Evolutionary conservation across 2,113 vertebrate genomes (phyloP).

Genomic region (Crotalus helleri): DNA sequence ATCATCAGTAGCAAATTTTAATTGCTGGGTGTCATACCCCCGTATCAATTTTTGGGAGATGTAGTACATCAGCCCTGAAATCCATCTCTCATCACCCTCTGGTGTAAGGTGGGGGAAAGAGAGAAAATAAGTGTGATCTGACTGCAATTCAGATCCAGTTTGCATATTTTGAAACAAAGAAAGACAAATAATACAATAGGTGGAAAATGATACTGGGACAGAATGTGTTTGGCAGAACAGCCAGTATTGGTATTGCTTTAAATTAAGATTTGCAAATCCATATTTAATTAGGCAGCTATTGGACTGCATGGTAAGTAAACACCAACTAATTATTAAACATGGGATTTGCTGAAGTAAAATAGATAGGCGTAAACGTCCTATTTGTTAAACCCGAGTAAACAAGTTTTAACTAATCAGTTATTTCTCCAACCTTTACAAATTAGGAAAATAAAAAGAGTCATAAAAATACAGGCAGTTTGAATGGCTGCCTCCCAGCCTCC

Average conservation of each 20-base stretch:
- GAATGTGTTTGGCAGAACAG: not conserved
- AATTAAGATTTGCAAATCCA: slow-evolving; percentile 49
- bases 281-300: slow-evolving; percentile 35
- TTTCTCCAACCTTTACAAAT: slow-evolving; percentile 7
- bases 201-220: not conserved
- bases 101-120: not conserved
- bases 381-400: slow-evolving; percentile 34
- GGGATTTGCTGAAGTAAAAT: slow-evolving; percentile 38
- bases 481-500: not conserved
- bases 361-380: slow-evolving; percentile 30
- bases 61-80: not conserved
- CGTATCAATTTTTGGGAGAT: not conserved
- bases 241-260: slow-evolving; percentile 19
- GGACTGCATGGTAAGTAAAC: slow-evolving; percentile 39
- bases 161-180: not conserved
- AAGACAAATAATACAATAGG: slow-evolving; percentile 3
- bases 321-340: slow-evolving; percentile 41
- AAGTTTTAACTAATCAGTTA: slow-evolving; percentile 23
- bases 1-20: not conserved
- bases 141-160: not conserved
- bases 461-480: not conserved
- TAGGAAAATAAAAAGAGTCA: not conserved
- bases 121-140: rapidly evolving
- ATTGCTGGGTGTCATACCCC: too few relatives aligned
- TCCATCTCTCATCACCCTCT: not conserved